Evolutionary conservation across 2,113 vertebrate species (phyloP).

Genomic region (Hypanus sabinus): DNA sequence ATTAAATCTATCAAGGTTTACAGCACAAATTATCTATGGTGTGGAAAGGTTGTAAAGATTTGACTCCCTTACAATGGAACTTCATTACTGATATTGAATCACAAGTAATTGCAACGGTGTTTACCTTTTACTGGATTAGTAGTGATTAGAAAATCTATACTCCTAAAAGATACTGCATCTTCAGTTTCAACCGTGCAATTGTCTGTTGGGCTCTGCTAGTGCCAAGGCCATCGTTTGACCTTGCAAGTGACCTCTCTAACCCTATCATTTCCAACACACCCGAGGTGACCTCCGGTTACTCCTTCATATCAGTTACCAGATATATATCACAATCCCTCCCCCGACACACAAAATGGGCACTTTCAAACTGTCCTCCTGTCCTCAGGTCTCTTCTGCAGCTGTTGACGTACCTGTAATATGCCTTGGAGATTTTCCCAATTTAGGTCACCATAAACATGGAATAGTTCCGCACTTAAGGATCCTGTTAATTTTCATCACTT

Average conservation of each 20-base stretch:
- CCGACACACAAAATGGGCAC: not conserved
- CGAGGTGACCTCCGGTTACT: not conserved
- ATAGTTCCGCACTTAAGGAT: not conserved
- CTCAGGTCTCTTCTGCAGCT: not conserved
- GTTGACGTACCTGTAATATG: not conserved
- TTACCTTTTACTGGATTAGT: conserved; percentile 19
- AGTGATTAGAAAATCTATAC: conserved; percentile 9
- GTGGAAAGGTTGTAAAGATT: conserved; percentile 23
- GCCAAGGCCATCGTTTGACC: not conserved
- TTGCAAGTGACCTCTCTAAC: not conserved
- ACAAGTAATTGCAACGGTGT: conserved; percentile 31
- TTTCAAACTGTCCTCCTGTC: not conserved
- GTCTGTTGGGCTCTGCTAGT: not conserved
- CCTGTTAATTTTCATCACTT: too few relatives aligned
- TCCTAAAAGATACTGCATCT: not conserved
- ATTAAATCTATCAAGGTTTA: conserved; percentile 18
- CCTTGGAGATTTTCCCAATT: not conserved
- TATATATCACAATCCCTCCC: too few relatives aligned
- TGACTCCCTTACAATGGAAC: not conserved
- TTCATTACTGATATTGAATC: conserved; percentile 30
- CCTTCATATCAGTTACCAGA: not conserved
- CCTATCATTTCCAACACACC: not conserved
- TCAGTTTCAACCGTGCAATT: not conserved
- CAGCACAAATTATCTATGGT: not conserved
- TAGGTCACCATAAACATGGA: too few relatives aligned